These are phyloP conservation scores for Thera britannica DNA, from an alignment of 2,888 invertebrate genomes.

Conservation along the genomic window DNA sequence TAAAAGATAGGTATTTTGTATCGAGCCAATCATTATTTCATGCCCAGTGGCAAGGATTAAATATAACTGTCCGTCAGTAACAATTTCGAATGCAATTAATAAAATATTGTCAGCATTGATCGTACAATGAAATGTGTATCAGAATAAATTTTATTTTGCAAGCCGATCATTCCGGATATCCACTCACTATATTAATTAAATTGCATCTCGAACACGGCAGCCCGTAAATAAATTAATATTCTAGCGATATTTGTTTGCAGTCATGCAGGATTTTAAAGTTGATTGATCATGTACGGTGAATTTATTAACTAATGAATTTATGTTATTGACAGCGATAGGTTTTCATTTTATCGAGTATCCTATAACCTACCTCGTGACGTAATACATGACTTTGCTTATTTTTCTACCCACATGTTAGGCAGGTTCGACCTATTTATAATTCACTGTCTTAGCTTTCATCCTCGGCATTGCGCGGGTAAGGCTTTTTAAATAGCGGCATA, in stretches of 20 bases:
- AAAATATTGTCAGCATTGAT: neutral
- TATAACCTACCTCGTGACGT: no score
- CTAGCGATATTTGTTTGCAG: conserved; percentile 21
- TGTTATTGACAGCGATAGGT: neutral
- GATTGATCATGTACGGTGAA: conserved; percentile 12
- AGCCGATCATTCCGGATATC: conserved; percentile 15
- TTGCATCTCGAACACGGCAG: conserved; percentile 22
- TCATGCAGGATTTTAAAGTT: conserved; percentile 22
- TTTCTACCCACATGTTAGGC: no score
- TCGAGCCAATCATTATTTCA: neutral
- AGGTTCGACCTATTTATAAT: no score
- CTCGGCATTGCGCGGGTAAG: no score
- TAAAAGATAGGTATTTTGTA: no score
- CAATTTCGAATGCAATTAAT: conserved; percentile 1
- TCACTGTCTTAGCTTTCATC: no score
- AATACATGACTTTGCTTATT: no score
- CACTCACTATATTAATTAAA: conserved; percentile 32
- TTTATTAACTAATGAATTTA: neutral
- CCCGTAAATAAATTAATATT: conserved; percentile 31
- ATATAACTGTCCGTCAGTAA: neutral
- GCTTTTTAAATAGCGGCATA: no score
- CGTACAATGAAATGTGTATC: conserved; percentile 12
- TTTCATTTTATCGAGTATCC: neutral
- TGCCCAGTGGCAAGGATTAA: neutral
- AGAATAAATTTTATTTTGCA: conserved; percentile 17